These are phyloP conservation scores for Himalopsyche phryganea DNA, from an alignment of 1,140 invertebrate genomes.

Conservation along the genomic window DNA sequence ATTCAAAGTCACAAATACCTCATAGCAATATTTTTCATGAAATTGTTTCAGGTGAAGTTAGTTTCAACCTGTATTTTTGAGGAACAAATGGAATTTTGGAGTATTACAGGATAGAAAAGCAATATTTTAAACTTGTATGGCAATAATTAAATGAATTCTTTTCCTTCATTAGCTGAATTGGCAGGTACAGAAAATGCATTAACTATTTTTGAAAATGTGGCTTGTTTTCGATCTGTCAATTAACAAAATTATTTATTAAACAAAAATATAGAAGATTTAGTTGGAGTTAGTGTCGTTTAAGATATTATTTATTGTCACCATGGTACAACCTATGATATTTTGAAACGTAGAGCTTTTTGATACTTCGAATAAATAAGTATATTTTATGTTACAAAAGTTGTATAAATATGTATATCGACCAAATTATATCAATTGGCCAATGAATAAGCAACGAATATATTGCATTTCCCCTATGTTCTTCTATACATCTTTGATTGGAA, in stretches of 20 bases:
- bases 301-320: not conserved
- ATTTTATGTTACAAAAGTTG: constrained; percentile 24
- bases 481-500: constrained; percentile 29
- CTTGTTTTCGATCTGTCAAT: constrained; percentile 8
- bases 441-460: constrained; percentile 33
- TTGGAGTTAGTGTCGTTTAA: not conserved
- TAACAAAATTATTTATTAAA: constrained; percentile 5
- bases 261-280: too few species aligned
- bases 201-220: not conserved
- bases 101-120: too few species aligned
- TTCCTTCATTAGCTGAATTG: too few species aligned
- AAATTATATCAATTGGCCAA: constrained; percentile 24
- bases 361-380: constrained; percentile 31
- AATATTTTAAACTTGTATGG: too few species aligned
- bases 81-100: too few species aligned
- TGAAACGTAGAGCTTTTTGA: constrained; percentile 33
- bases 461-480: constrained; percentile 33
- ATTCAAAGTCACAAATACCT: too few species aligned
- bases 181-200: too few species aligned
- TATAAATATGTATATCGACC: constrained; percentile 24
- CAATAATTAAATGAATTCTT: too few species aligned
- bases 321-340: constrained; percentile 18
- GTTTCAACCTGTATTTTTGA: too few species aligned
- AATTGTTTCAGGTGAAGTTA: too few species aligned
- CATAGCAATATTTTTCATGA: too few species aligned